These are phyloP conservation scores for Enteromius viviparus DNA, from an alignment of 2,797 vertebrate species.

Conservation along the genomic window DNA sequence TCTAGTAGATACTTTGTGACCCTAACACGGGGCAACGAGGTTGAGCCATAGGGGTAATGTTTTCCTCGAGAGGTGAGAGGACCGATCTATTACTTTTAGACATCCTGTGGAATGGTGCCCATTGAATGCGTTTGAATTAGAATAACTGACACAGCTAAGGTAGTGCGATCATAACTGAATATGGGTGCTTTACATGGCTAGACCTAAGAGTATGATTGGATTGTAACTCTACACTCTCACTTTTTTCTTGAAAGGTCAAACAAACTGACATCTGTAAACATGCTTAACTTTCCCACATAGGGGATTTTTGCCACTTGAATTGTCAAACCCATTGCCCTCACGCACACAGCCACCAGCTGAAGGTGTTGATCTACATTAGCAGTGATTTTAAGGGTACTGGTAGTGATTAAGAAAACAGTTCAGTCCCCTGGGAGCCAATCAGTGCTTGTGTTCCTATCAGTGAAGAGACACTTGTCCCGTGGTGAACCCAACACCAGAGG, in stretches of 20 bases:
- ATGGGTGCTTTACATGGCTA: neutral
- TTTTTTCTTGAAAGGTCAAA: conserved; percentile 11
- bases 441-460: conserved; percentile 67
- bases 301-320: neutral
- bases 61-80: conserved; percentile 31
- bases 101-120: neutral
- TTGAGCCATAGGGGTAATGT: conserved; percentile 15
- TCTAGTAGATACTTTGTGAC: conserved; percentile 17
- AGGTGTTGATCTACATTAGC: conserved; percentile 47
- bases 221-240: neutral
- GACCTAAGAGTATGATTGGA: neutral
- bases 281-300: neutral
- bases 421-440: conserved; percentile 65
- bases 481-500: conserved; percentile 20
- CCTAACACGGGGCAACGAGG: conserved; percentile 19
- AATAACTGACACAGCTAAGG: neutral
- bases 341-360: neutral
- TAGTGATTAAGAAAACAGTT: conserved; percentile 41
- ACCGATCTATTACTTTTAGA: neutral
- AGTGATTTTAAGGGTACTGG: conserved; percentile 36
- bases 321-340: conserved; percentile 5
- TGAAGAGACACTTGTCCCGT: conserved; percentile 33
- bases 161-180: neutral
- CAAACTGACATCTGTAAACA: neutral
- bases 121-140: neutral